Evolutionary conservation across 2,888 invertebrate species (phyloP), one percentile per base, ranked within the genome.

Genomic region (Leptopilina myrica): DNA sequence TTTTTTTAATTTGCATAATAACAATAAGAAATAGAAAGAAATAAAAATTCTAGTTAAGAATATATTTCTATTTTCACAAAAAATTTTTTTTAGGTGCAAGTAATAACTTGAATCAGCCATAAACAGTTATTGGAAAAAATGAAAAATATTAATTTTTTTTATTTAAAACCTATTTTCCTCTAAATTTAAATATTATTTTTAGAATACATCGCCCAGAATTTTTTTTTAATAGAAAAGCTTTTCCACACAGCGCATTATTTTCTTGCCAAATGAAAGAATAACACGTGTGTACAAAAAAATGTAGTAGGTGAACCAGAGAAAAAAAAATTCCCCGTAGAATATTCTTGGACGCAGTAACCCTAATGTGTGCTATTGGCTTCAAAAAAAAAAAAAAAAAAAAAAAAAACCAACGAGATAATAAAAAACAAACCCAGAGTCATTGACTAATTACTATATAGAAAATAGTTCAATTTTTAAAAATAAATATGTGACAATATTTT

Each of bases 241-340:
- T 62, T 49, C 49, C 49, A 49, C 49, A 62, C 62, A 20, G 20
- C 20, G 15, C 20, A 59, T 62, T 15, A 62, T 62, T 62, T 62
- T 62, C 62, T 20, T 62, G 62, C 62, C 62, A 62, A 62, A 62
- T 62, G 62, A 62, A 62, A 62, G 62, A 62, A 62, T 62, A 62
- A 62, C 62, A 62, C n/a, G 62, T 9, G 62, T 62, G 62, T 1
- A 62, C 62, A 62, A 62, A 62, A 62, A 62, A 62, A n/a, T 33
- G 62, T 49, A 49, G 62, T 49, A 49, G 49, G 49, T 20, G 62
- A 62, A 62, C 62, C 20, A 20, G 20, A 15, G 56, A 62, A 62
- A 62, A 62, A 62, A 62, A 20, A 62, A 49, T 33, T 33, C 49
- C 62, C 62, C 62, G 62, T 62, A 62, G 20, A 20, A 62, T 62